Conservation (phyloP, 1,140 invertebrate genomes). For the honey bee (Apis mellifera) region DNA sequence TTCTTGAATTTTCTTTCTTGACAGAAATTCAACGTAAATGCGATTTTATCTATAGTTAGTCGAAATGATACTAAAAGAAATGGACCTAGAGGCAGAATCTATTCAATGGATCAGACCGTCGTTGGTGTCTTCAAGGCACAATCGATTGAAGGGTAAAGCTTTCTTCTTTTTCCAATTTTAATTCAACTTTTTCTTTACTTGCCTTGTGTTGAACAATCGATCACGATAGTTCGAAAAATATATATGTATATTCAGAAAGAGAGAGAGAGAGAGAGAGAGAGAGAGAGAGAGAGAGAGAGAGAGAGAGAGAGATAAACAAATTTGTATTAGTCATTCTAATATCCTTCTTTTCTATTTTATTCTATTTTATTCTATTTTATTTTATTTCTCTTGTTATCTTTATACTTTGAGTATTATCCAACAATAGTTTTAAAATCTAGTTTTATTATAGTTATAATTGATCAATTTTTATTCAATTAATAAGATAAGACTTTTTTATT, state of each 20-base stretch:
- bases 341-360: no score
- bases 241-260: neutral
- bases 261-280: neutral
- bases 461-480: conserved; percentile 19
- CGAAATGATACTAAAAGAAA: conserved; percentile 51
- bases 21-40: conserved; percentile 47
- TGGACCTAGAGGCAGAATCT: conserved; percentile 33
- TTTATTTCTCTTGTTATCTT: neutral
- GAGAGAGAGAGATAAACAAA: conserved; percentile 21
- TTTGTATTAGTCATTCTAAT: conserved; percentile 45
- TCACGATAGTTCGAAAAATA: conserved; percentile 26
- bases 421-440: neutral
- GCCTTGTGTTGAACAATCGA: conserved; percentile 35
- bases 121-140: conserved; percentile 26
- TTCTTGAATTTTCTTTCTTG: conserved; percentile 8
- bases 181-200: conserved; percentile 48
- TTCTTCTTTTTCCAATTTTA: conserved; percentile 31
- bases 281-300: neutral
- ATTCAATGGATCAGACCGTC: conserved; percentile 29
- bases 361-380: no score
- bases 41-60: conserved; percentile 62
- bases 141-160: conserved; percentile 45
- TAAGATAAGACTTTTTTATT: conserved; percentile 9
- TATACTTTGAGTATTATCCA: conserved; percentile 15
- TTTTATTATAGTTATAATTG: conserved; percentile 28